Evolutionary conservation across 2,113 vertebrate species (phyloP).

Genomic region (Boleophthalmus pectinirostris): DNA sequence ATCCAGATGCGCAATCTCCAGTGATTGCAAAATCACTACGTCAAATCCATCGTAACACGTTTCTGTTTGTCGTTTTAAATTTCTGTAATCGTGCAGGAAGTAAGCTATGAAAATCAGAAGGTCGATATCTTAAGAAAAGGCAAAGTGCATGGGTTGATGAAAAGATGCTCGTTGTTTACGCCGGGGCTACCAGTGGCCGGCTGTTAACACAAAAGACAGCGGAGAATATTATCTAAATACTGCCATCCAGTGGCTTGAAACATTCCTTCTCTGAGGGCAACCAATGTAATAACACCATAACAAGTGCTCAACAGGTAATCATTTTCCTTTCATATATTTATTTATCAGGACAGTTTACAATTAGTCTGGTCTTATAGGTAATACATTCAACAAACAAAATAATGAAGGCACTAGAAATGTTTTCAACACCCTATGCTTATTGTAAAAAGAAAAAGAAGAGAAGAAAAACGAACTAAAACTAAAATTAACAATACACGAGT

Average conservation of each 20-base stretch:
- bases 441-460: no score
- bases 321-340: background rate
- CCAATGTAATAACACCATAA: background rate
- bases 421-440: no score
- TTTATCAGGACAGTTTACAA: no score
- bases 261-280: constrained; percentile 21
- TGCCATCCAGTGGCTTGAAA: constrained; percentile 47
- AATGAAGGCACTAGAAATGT: no score
- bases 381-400: no score
- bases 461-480: no score
- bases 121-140: background rate
- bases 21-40: constrained; percentile 20
- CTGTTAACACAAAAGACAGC: constrained; percentile 61
- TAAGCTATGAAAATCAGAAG: background rate
- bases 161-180: constrained; percentile 46
- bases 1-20: constrained; percentile 69
- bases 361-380: no score
- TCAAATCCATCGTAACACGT: background rate
- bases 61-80: background rate
- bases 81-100: accelerated
- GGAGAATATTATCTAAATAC: background rate
- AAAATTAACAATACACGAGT: no score
- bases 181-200: constrained; percentile 26
- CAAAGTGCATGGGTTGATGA: background rate
- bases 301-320: background rate